Conservation (phyloP, 2,113 vertebrate genomes). For the Hiodon alosoides region DNA sequence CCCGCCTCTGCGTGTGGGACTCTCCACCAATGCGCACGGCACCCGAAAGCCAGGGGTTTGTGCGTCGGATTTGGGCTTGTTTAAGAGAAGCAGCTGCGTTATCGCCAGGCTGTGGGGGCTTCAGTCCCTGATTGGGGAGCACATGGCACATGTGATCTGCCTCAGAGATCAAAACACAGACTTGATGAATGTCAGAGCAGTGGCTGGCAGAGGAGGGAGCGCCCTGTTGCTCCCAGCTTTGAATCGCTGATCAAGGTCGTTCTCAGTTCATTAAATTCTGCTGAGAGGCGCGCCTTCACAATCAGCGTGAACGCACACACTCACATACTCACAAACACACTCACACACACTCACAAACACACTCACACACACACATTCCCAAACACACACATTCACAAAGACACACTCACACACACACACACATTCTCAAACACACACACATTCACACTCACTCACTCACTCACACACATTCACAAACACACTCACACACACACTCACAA, state of each 20-base stretch:
- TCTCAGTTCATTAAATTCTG: conserved; percentile 80
- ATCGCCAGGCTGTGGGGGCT: conserved; percentile 23
- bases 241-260: conserved; percentile 83
- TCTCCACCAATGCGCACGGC: background rate
- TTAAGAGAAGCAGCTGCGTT: background rate
- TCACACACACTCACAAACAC: conserved; percentile 21
- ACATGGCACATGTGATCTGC: conserved; percentile 85
- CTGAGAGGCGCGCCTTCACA: conserved; percentile 55
- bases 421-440: too few species aligned
- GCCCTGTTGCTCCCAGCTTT: conserved; percentile 60
- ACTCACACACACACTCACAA: background rate
- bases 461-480: conserved; percentile 36
- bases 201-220: conserved; percentile 71
- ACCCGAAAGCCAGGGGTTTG: background rate
- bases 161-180: conserved; percentile 93
- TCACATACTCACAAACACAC: conserved; percentile 32
- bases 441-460: background rate
- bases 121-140: conserved; percentile 77
- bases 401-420: conserved; percentile 18
- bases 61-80: background rate
- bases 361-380: conserved; percentile 26
- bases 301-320: conserved; percentile 15
- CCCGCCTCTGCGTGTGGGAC: background rate
- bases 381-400: conserved; percentile 21
- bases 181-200: conserved; percentile 86